A percentile compares a stretch with the other conserved stretches of the same genome.
Evolutionary conservation across 2,113 vertebrate genomes (phyloP).

Genomic region (Hydrochoerus hydrochaeris): DNA sequence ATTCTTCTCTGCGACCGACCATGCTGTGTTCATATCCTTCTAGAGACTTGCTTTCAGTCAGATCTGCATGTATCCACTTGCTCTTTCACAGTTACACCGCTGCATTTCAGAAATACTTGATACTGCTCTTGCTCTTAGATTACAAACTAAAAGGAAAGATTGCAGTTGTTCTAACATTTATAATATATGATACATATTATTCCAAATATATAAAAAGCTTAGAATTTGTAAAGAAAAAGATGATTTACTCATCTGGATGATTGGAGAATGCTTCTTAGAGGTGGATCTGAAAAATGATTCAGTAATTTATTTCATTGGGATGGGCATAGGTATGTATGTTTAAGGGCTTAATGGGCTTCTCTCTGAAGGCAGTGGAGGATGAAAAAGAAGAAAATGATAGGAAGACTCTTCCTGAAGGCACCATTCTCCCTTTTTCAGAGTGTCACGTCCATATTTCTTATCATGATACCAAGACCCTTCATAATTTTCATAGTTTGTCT

Average conservation of each 20-base stretch:
- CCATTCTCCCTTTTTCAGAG: neutral
- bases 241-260: neutral
- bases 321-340: neutral
- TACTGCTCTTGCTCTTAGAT: neutral
- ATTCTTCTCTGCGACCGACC: neutral
- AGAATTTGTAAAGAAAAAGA: neutral
- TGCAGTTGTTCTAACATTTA: neutral
- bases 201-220: neutral
- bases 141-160: neutral
- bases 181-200: neutral
- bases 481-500: neutral
- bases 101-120: neutral
- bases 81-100: neutral
- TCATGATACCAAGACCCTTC: no score
- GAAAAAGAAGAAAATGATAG: neutral
- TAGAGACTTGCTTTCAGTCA: neutral
- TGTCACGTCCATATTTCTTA: neutral
- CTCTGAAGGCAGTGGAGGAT: neutral
- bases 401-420: neutral
- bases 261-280: constrained; percentile 23
- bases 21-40: neutral
- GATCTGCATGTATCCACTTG: neutral
- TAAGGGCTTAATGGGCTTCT: neutral
- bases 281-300: neutral
- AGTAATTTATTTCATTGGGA: neutral